Evolutionary conservation across 2,888 invertebrate genomes (phyloP).

Genomic region (Clitarchus hookeri): DNA sequence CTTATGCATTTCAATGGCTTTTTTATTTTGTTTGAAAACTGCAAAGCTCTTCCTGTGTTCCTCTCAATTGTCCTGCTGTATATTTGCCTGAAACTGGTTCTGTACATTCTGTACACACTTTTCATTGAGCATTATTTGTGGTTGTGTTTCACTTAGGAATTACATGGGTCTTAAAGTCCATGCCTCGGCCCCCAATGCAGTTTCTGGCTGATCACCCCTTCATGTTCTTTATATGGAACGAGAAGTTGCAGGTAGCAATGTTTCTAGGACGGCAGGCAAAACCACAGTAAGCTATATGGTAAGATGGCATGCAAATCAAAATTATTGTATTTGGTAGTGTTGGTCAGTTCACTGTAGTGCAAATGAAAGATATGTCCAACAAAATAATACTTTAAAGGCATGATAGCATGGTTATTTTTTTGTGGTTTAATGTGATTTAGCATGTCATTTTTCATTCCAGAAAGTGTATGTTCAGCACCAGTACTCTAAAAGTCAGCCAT

Average conservation of each 20-base stretch:
- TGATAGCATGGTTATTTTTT: too few relatives aligned
- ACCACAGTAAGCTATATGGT: conserved; percentile 17
- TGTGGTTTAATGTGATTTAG: too few relatives aligned
- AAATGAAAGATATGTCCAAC: too few relatives aligned
- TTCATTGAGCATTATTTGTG: conserved; percentile 6
- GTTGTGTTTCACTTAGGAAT: conserved; percentile 10
- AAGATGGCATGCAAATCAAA: neutral
- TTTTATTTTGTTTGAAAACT: neutral
- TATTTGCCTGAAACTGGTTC: neutral
- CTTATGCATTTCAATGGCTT: neutral
- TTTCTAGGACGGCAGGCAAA: conserved; percentile 20
- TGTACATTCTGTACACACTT: neutral
- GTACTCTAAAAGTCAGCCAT: too few relatives aligned
- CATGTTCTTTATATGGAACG: conserved; percentile 28
- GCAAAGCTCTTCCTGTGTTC: neutral
- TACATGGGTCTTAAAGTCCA: neutral
- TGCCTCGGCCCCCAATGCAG: conserved; percentile 10
- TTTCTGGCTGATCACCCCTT: conserved; percentile 27
- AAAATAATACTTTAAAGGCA: too few relatives aligned
- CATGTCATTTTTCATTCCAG: too few relatives aligned
- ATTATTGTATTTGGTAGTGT: neutral
- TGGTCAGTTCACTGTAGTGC: too few relatives aligned
- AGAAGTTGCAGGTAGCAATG: neutral
- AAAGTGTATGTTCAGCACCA: too few relatives aligned
- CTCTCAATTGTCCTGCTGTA: neutral